Percentiles rank a stretch among this genome's conserved stretches.
These are phyloP conservation scores for Temnothorax ravouxi DNA, from an alignment of 2,888 invertebrate species.

Conservation along the genomic window DNA sequence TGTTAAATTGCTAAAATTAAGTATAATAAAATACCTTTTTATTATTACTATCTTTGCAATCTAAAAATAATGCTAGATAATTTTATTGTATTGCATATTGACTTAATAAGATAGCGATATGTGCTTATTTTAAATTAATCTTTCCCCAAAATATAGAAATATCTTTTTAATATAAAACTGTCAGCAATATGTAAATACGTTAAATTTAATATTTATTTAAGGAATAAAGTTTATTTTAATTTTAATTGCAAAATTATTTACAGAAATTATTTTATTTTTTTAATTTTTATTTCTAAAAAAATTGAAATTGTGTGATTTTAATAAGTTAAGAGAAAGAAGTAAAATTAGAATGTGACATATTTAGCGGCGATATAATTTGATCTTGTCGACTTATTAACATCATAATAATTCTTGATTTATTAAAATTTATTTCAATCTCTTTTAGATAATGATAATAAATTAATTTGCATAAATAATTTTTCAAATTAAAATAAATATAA, in stretches of 20 bases:
- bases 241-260: neutral
- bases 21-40: neutral
- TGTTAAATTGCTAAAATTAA: neutral
- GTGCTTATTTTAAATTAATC: neutral
- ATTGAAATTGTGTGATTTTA: neutral
- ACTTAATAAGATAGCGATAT: neutral
- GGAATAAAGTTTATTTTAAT: neutral
- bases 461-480: neutral
- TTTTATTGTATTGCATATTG: neutral
- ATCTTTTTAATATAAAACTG: neutral
- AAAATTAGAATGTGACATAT: neutral
- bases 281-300: neutral
- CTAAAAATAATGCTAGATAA: neutral
- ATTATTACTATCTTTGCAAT: neutral
- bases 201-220: neutral
- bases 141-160: neutral
- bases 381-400: neutral
- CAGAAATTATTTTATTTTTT: neutral
- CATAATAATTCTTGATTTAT: conserved; percentile 7
- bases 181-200: neutral
- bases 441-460: neutral
- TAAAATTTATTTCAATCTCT: neutral
- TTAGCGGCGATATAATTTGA: neutral
- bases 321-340: neutral
- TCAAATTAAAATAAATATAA: neutral